Conservation (phyloP, 1,140 invertebrate species). For the Trinorchestia longiramus region DNA sequence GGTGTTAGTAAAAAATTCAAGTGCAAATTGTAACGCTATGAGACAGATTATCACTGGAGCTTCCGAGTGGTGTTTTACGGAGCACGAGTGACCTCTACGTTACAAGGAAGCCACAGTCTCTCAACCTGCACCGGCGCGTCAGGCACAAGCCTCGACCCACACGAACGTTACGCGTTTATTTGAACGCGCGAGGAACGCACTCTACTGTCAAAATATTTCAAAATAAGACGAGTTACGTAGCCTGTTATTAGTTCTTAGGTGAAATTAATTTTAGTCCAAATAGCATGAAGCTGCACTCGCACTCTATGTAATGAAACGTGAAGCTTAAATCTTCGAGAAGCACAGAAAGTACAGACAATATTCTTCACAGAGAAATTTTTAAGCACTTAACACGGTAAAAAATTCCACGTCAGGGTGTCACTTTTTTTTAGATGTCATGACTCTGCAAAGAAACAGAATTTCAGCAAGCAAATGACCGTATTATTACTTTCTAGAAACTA, state of each 20-base stretch:
- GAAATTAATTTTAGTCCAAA: background rate
- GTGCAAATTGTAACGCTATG: slow-evolving; percentile 36
- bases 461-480: background rate
- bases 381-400: background rate
- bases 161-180: background rate
- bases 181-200: background rate
- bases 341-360: background rate
- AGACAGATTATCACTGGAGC: slow-evolving; percentile 1
- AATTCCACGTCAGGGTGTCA: background rate
- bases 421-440: background rate
- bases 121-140: too few relatives aligned
- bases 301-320: background rate
- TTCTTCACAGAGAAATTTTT: background rate
- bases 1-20: slow-evolving; percentile 13
- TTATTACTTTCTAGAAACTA: background rate
- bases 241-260: background rate
- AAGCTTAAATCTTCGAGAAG: background rate
- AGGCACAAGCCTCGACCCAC: background rate
- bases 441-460: background rate
- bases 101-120: too few relatives aligned
- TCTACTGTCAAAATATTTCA: background rate
- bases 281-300: background rate
- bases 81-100: background rate
- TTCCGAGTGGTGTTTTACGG: background rate
- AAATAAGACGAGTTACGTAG: background rate